phyloP scores from a whole-genome alignment of 2,888 invertebrate species.

The Nemotelus pantherinus region DNA sequence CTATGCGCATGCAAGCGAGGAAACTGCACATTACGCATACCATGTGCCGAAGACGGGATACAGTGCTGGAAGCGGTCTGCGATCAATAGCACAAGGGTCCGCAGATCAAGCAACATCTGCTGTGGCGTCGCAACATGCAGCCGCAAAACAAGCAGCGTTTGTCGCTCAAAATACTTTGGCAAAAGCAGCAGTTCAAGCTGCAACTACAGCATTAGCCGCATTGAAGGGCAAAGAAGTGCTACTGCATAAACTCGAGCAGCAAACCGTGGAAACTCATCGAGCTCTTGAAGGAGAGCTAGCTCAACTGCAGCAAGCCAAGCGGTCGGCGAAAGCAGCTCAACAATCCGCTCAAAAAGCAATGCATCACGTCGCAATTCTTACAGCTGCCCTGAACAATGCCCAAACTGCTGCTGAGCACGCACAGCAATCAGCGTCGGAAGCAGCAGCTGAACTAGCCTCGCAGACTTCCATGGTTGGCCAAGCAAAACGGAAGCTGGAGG shows the following conservation, averaged over 20 bases:
- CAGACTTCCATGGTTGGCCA: slow-evolving; percentile 83
- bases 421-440: slow-evolving; percentile 76
- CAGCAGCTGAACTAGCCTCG: slow-evolving; percentile 78
- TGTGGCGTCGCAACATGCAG: slow-evolving; percentile 76
- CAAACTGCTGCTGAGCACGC: slow-evolving; percentile 79
- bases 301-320: slow-evolving; percentile 78
- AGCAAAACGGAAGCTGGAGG: slow-evolving; percentile 73
- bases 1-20: slow-evolving; percentile 25
- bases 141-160: slow-evolving; percentile 81
- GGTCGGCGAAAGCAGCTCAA: slow-evolving; percentile 75
- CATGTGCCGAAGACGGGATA: slow-evolving; percentile 61
- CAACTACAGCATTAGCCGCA: slow-evolving; percentile 74
- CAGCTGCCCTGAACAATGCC: slow-evolving; percentile 79
- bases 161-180: slow-evolving; percentile 81
- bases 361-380: slow-evolving; percentile 74
- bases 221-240: slow-evolving; percentile 74
- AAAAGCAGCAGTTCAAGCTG: slow-evolving; percentile 78
- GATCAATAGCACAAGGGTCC: slow-evolving; percentile 77
- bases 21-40: slow-evolving; percentile 19
- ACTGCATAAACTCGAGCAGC: slow-evolving; percentile 75
- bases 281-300: slow-evolving; percentile 75
- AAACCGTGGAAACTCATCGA: slow-evolving; percentile 77
- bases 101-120: slow-evolving; percentile 81
- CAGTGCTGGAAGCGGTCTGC: slow-evolving; percentile 76
- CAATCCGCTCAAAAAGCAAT: slow-evolving; percentile 77